A percentile compares a stretch with the other conserved stretches of the same genome.
phyloP scores from a whole-genome alignment of 2,113 vertebrate genomes.

The Orientallactaga bullata region DNA sequence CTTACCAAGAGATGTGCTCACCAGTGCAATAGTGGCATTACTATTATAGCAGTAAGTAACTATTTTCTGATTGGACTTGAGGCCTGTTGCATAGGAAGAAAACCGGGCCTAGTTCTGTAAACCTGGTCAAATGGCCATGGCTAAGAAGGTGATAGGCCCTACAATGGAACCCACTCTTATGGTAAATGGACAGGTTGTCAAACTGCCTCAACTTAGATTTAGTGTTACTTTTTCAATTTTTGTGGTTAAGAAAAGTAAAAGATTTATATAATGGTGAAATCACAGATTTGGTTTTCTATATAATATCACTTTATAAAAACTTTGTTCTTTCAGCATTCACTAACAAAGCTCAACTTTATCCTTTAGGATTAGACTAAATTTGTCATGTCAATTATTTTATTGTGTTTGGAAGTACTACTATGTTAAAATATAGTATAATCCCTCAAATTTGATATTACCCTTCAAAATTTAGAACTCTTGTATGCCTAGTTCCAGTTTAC shows the following conservation, averaged over 20 bases:
- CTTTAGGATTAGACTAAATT: not conserved
- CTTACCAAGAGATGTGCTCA: no score
- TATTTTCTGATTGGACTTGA: no score
- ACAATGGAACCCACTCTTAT: no score
- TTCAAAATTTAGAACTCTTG: not conserved
- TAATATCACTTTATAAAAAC: not conserved
- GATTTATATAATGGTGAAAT: not conserved
- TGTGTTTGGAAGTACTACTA: not conserved
- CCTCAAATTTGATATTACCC: not conserved
- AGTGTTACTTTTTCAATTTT: not conserved
- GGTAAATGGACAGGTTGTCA: no score
- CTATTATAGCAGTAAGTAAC: no score
- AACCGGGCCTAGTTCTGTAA: no score
- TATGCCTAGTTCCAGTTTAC: slow-evolving; percentile 34
- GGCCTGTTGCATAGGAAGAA: no score
- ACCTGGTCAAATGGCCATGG: no score
- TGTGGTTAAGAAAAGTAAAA: not conserved
- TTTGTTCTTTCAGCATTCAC: not conserved
- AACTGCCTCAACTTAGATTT: not conserved
- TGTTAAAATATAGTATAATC: not conserved
- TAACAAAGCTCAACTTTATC: not conserved
- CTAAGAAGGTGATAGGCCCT: no score
- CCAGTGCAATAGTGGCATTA: no score
- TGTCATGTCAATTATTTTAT: not conserved
- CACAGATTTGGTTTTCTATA: not conserved